These are phyloP conservation scores for Magallana nippona DNA, from an alignment of 2,888 invertebrate species.

Conservation along the genomic window DNA sequence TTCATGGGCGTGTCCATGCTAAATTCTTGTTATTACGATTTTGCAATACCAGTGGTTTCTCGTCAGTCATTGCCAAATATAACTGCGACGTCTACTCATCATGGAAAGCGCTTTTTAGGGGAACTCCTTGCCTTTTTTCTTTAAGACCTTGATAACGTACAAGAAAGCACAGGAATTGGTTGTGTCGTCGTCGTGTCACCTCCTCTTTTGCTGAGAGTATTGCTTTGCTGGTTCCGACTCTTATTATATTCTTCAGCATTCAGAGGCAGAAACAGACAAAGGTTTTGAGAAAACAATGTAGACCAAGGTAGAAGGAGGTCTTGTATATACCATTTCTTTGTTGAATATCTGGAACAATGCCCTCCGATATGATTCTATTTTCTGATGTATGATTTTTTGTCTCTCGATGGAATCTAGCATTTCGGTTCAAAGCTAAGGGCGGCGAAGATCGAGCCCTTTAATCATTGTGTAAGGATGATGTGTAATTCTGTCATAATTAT, in stretches of 20 bases:
- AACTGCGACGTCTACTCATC: conserved; percentile 8
- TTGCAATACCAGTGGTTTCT: neutral
- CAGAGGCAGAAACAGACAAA: neutral
- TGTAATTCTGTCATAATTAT: conserved; percentile 27
- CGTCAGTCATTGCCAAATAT: neutral
- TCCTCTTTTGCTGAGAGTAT: neutral
- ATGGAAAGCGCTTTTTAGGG: neutral
- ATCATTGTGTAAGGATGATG: conserved; percentile 14
- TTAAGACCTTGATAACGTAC: neutral
- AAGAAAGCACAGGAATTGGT: neutral
- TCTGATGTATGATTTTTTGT: conserved; percentile 9
- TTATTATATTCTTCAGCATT: neutral
- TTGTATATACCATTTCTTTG: neutral
- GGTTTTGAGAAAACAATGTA: neutral
- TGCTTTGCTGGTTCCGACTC: neutral
- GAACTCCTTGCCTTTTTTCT: conserved; percentile 2
- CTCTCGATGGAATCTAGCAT: neutral
- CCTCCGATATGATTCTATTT: neutral
- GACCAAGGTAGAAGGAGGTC: conserved; percentile 8
- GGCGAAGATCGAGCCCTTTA: neutral
- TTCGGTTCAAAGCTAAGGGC: conserved; percentile 20
- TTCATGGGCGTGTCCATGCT: neutral
- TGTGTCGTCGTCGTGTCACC: neutral
- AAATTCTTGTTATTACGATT: neutral
- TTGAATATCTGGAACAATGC: neutral